Conservation (phyloP, 2,113 vertebrate species). For the Amphiprion percula region DNA sequence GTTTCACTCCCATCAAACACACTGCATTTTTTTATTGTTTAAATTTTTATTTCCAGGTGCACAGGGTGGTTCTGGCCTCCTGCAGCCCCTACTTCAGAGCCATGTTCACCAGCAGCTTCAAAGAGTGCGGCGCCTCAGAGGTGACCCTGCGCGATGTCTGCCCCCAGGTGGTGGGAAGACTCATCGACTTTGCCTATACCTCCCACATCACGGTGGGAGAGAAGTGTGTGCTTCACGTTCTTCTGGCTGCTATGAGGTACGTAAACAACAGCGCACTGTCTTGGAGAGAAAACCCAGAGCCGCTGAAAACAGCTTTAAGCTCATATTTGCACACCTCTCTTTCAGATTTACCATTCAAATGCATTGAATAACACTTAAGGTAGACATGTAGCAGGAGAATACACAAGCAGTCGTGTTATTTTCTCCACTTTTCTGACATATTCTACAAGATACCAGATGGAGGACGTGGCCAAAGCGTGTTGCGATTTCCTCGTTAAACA, state of each 20-base stretch:
- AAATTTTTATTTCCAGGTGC: constrained; percentile 70
- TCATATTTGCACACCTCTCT: background rate
- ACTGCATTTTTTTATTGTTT: background rate
- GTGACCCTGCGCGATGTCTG: constrained; percentile 85
- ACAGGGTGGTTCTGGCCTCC: constrained; percentile 87
- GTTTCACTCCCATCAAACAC: background rate
- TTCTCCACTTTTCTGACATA: background rate
- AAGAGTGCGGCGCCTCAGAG: constrained; percentile 83
- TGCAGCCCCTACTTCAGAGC: constrained; percentile 89
- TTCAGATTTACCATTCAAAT: background rate
- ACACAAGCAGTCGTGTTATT: no score
- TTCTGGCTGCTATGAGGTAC: constrained; percentile 86
- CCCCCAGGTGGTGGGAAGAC: constrained; percentile 84
- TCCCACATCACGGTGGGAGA: constrained; percentile 87
- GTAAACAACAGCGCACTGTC: background rate
- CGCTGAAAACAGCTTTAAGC: background rate
- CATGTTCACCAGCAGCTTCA: constrained; percentile 89
- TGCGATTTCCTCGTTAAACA: constrained; percentile 87
- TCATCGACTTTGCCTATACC: constrained; percentile 89
- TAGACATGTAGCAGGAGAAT: no score
- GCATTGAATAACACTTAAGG: no score
- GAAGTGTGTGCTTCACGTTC: constrained; percentile 85
- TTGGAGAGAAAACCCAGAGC: no score
- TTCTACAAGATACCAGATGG: constrained; percentile 83
- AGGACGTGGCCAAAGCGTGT: constrained; percentile 86